phyloP scores from a whole-genome alignment of 2,113 vertebrate species.

The Falcunculus frontatus region DNA sequence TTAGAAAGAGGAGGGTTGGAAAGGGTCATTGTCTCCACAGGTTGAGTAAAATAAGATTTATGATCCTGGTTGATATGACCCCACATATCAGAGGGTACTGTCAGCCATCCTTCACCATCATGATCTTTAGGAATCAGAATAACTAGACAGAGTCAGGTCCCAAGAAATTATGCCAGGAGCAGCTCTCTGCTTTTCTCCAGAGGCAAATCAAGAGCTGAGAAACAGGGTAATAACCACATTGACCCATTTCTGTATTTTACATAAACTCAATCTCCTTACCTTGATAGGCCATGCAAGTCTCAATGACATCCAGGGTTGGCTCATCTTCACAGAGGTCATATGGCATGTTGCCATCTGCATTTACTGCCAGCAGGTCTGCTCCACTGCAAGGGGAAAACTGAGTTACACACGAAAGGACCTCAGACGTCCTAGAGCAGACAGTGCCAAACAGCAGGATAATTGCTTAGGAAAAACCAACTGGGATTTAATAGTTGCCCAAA shows the following conservation, averaged over 20 bases:
- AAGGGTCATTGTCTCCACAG: neutral
- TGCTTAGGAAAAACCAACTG: neutral
- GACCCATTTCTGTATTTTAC: neutral
- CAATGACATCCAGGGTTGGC: constrained; percentile 94
- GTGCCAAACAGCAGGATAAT: neutral
- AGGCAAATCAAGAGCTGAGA: neutral
- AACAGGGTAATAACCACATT: neutral
- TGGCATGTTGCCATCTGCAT: constrained; percentile 97
- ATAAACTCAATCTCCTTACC: constrained; percentile 70
- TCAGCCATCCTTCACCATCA: neutral
- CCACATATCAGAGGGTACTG: neutral
- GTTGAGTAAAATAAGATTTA: neutral
- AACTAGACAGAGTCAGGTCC: neutral
- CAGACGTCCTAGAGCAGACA: neutral
- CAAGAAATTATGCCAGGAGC: neutral
- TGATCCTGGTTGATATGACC: neutral
- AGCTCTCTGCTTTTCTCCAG: neutral
- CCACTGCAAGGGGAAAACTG: constrained; percentile 72
- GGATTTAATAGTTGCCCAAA: neutral
- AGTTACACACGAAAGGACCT: neutral
- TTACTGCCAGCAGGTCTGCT: constrained; percentile 91
- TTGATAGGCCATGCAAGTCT: constrained; percentile 95
- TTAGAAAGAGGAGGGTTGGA: neutral
- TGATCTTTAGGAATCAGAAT: neutral
- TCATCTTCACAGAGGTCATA: constrained; percentile 98